Percentiles rank a stretch among this genome's conserved stretches.
These are phyloP conservation scores for Creontiades dilutus DNA, from an alignment of 2,888 invertebrate genomes.

Conservation along the genomic window DNA sequence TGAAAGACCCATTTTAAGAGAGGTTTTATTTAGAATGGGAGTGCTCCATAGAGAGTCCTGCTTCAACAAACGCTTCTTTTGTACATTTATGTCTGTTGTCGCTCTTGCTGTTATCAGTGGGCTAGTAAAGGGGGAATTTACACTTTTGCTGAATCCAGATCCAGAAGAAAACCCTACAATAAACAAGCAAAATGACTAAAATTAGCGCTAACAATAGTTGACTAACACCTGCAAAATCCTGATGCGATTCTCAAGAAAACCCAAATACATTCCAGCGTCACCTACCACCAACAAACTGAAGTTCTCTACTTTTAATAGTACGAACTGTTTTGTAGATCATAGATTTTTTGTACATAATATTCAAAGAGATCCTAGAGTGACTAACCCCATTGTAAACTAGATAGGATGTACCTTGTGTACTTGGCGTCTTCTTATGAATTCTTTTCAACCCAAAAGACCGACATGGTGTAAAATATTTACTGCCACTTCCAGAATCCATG, in stretches of 20 bases:
- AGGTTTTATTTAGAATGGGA: background rate
- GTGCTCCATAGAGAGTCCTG: conserved; percentile 19
- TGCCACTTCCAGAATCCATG: background rate
- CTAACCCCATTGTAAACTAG: background rate
- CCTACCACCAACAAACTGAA: too few relatives aligned
- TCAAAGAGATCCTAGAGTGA: background rate
- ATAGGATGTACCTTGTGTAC: background rate
- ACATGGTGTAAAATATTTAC: conserved; percentile 38
- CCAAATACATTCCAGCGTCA: too few relatives aligned
- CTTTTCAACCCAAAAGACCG: conserved; percentile 35
- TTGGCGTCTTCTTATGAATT: background rate
- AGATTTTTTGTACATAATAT: background rate
- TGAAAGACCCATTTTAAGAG: conserved; percentile 35
- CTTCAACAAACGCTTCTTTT: background rate
- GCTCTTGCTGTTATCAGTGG: background rate
- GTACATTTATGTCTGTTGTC: background rate
- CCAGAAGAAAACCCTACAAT: background rate
- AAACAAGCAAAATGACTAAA: background rate
- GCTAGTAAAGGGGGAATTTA: conserved; percentile 5
- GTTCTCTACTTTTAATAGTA: too few relatives aligned
- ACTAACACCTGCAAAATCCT: background rate
- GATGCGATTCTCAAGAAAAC: background rate
- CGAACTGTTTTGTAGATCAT: too few relatives aligned
- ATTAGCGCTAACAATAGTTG: background rate
- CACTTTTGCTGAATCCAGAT: background rate